Evolutionary conservation across 2,888 invertebrate species (phyloP).

Genomic region (Hylaea fasciaria): DNA sequence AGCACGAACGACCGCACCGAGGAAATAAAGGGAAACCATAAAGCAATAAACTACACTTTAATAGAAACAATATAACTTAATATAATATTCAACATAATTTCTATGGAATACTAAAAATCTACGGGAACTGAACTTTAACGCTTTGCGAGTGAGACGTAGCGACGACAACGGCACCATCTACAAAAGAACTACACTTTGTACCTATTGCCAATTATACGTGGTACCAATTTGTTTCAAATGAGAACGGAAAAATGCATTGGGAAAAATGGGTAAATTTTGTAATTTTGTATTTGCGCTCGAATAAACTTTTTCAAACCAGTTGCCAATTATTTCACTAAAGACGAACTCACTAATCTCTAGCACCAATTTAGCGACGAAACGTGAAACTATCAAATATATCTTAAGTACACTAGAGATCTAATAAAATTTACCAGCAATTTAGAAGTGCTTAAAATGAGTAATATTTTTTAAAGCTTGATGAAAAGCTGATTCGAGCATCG

Average conservation of each 20-base stretch:
- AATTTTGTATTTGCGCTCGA: background rate
- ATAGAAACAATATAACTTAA: background rate
- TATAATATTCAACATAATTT: background rate
- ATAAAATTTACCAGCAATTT: too few relatives aligned
- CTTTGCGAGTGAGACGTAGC: background rate
- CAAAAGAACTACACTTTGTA: too few relatives aligned
- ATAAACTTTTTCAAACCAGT: background rate
- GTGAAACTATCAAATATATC: background rate
- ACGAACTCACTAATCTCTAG: conserved; percentile 7
- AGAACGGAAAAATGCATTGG: background rate
- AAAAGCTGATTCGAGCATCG: conserved; percentile 2
- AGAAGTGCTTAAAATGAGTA: background rate
- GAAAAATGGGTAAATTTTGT: background rate
- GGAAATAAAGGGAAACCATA: too few relatives aligned
- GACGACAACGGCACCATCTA: background rate
- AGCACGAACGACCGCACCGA: too few relatives aligned
- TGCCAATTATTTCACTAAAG: too few relatives aligned
- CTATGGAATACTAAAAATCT: background rate
- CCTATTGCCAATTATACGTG: too few relatives aligned
- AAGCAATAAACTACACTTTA: too few relatives aligned
- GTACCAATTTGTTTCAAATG: too few relatives aligned
- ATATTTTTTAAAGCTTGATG: background rate
- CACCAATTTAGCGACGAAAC: conserved; percentile 8
- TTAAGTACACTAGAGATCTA: background rate
- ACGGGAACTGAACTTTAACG: background rate